A percentile compares a stretch with the other conserved stretches of the same genome.
Evolutionary conservation across 2,797 vertebrate species (phyloP).

Genomic region (Percopsis omiscomaycus): DNA sequence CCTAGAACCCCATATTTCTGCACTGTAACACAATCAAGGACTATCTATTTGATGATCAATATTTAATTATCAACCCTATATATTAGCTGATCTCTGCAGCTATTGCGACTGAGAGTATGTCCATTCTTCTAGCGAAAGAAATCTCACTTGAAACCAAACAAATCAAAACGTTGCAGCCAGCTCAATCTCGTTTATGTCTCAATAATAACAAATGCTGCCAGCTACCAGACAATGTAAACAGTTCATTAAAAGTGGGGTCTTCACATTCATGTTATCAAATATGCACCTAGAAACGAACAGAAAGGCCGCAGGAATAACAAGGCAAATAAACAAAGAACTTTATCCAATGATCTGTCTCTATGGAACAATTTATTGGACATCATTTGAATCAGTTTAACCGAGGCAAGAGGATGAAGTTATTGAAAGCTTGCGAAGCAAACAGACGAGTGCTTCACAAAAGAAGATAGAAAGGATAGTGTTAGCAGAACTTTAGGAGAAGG

Average conservation of each 20-base stretch:
- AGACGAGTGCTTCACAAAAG: slow-evolving; percentile 18
- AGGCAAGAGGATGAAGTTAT: slow-evolving; percentile 20
- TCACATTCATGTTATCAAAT: slow-evolving; percentile 55
- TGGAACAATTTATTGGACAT: slow-evolving; percentile 41
- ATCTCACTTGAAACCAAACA: slow-evolving; percentile 46
- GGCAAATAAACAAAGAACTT: slow-evolving; percentile 44
- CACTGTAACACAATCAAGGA: too few species aligned
- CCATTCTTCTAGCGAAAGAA: slow-evolving; percentile 22
- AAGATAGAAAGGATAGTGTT: not conserved
- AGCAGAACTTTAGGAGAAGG: not conserved
- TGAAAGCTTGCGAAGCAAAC: slow-evolving; percentile 30
- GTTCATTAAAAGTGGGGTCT: slow-evolving; percentile 65
- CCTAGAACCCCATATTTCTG: not conserved
- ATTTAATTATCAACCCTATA: too few species aligned
- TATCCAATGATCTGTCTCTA: slow-evolving; percentile 43
- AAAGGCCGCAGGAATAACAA: slow-evolving; percentile 43
- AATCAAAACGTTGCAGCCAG: slow-evolving; percentile 47
- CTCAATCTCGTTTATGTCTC: slow-evolving; percentile 17
- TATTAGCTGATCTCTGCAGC: too few species aligned
- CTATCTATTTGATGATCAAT: too few species aligned
- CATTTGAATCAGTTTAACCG: slow-evolving; percentile 39
- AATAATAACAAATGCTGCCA: slow-evolving; percentile 61
- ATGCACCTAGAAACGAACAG: slow-evolving; percentile 34
- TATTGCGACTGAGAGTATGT: too few species aligned
- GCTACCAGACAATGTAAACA: slow-evolving; percentile 62